Base-by-base conservation (phyloP, 2,113 vertebrate genomes). In the Zosterops japonicus region DNA sequence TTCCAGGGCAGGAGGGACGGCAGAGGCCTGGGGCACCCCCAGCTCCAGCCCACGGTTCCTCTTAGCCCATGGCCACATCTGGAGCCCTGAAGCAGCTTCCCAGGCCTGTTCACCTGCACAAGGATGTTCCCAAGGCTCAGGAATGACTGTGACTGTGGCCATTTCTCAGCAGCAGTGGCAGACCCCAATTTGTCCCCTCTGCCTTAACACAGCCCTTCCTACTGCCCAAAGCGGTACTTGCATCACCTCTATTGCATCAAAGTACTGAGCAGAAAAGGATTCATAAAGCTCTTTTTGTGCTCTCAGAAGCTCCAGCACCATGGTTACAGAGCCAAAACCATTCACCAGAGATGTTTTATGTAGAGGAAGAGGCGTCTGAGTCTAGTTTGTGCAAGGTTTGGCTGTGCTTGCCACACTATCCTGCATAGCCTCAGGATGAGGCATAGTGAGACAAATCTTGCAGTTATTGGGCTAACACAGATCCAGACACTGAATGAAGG, bases 1-100 rank as follows among this genome's bases (percentile, higher is more conserved):
- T 27, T 90, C 35, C 0, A 0, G 70, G 57, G 52, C 2, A 3
- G 41, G 27, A 87, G 53, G 42, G 41, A 61, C 76, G 67, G 77
- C 0, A 1, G 91, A 50, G 53, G 69, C 15, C 2, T 0, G 1
- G 55, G 35, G 63, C 14, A 1, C 6, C 10, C 2, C 13, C 11
- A 65, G 65, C 57, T 78, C 24, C 1, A 0, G 63, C 83, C 19
- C 2, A 33, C 4, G 2, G 71, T 19, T 64, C 5, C 0, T 29
- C 56, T 57, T 63, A 42, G 74, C 69, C 44, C 36, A 11, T 1
- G 8, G 64, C 79, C 65, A 46, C 56, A n/a, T 46, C 56, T 33
- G 41, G 72, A n/a, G 49, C 49, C 27, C 49, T 0, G 10, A 23
- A 55, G 14, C 49, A 35, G 77, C 64, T 59, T 33, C 11, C 23